Evolutionary conservation across 2,113 vertebrate species (phyloP).

Genomic region (Zonotrichia leucophrys): DNA sequence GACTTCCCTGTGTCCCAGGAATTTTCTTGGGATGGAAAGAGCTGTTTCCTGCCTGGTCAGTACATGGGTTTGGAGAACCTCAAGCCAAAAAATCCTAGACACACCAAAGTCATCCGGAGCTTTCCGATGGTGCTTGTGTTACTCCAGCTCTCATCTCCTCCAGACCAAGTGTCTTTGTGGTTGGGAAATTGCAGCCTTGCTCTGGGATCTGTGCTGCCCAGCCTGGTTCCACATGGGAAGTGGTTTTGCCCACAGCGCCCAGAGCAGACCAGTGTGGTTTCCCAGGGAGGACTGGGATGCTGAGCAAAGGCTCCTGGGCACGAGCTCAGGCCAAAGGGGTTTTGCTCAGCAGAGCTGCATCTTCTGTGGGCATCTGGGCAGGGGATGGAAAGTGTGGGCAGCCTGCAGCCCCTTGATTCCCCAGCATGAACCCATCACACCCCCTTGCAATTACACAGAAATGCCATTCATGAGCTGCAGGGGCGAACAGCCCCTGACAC

Average conservation of each 20-base stretch:
- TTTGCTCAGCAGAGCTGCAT: not conserved
- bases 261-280: not conserved
- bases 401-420: not conserved
- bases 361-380: not conserved
- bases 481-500: not conserved
- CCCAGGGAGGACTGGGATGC: not conserved
- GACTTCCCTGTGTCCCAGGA: not conserved
- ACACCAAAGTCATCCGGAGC: not conserved
- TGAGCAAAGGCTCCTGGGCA: not conserved
- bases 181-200: not conserved
- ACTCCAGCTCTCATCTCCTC: not conserved
- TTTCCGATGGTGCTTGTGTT: not conserved
- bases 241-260: not conserved
- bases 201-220: not conserved
- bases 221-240: not conserved
- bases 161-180: slow-evolving; percentile 11
- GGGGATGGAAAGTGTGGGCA: not conserved
- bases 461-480: rapidly evolving
- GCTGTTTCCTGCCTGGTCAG: not conserved
- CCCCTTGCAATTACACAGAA: not conserved
- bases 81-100: slow-evolving; percentile 30
- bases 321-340: rapidly evolving
- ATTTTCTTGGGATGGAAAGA: not conserved
- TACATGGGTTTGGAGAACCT: not conserved
- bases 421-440: not conserved